Evolutionary conservation across 2,888 invertebrate genomes (phyloP), one percentile per base, ranked within the genome.

Genomic region (Odiellus spinosus): DNA sequence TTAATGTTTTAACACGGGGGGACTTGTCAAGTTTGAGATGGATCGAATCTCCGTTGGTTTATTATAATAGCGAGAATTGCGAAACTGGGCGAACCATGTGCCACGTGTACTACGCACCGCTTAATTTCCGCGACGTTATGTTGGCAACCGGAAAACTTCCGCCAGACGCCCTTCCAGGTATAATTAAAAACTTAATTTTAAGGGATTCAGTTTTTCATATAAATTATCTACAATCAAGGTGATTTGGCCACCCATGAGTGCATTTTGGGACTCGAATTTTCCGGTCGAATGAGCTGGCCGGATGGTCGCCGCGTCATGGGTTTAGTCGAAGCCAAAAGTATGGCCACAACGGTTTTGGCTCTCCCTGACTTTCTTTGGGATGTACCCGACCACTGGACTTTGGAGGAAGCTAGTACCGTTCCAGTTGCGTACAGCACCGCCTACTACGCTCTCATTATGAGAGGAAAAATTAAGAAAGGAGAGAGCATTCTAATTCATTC

Each of bases 41-140:
- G 95, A 85, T 95, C 62, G 90, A 86, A 71, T 86, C 85, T 47
- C 82, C 81, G 44, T 73, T 79, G 42, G 73, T 76, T 38, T 75
- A 74, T 59, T n/a, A n/a, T n/a, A n/a, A n/a, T n/a, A 26, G 26
- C 26, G 8, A 8, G 4, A 74, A 76, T 60, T 71, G 70, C 62
- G 67, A 66, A 49, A 38, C 45, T n/a, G 42, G 47, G 4, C 67
- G 67, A 10, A 26, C 46, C 8, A n/a, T 40, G 4, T 91, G 90
- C 68, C 75, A 74, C 53, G 90, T 93, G 12, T 84, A 90, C 67
- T 93, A 85, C 69, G 84, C 93, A 1, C 85, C 93, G 36, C 76
- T 96, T 51, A 96, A 96, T 71, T 96, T 96, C 82, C 79, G 95
- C 56, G 96, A 98, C 68, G 79, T 96, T 56, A 98, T 98, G 96